Evolutionary conservation across 2,888 invertebrate genomes (phyloP).

Genomic region (Tenthredo mesomela): DNA sequence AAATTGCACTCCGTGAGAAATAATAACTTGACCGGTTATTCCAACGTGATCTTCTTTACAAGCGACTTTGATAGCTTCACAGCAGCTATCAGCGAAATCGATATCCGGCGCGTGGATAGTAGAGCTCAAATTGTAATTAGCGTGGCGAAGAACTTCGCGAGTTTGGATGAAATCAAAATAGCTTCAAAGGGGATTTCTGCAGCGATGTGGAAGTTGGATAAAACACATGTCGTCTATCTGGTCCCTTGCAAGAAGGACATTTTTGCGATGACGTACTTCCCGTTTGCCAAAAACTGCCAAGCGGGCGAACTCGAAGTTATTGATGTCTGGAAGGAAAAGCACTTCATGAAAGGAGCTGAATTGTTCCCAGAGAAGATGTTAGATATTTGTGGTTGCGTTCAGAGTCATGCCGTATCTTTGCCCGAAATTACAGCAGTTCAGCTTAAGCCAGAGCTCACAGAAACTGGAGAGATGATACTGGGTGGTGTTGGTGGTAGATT

Average conservation of each 20-base stretch:
- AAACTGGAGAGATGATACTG: neutral
- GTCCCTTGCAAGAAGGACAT: conserved; percentile 11
- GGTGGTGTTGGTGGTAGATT: conserved; percentile 24
- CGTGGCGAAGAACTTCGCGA: neutral
- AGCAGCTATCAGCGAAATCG: neutral
- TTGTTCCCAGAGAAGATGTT: conserved; percentile 13
- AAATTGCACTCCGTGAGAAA: neutral
- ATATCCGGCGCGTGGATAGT: neutral
- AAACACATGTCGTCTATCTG: neutral
- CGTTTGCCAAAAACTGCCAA: conserved; percentile 4
- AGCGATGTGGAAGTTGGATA: conserved; percentile 21
- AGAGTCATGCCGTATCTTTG: neutral
- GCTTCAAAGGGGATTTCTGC: conserved; percentile 20
- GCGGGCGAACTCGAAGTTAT: conserved; percentile 10
- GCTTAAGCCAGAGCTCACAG: neutral
- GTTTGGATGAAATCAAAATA: neutral
- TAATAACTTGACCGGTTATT: neutral
- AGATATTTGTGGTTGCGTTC: neutral
- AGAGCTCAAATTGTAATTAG: conserved; percentile 1
- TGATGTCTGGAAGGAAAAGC: neutral
- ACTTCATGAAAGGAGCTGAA: neutral
- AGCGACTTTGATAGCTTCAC: neutral
- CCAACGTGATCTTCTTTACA: conserved; percentile 17
- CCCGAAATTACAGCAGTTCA: neutral
- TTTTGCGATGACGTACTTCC: conserved; percentile 13